Base-by-base conservation (phyloP, 2,797 vertebrate species). In the Staurois parvus region DNA sequence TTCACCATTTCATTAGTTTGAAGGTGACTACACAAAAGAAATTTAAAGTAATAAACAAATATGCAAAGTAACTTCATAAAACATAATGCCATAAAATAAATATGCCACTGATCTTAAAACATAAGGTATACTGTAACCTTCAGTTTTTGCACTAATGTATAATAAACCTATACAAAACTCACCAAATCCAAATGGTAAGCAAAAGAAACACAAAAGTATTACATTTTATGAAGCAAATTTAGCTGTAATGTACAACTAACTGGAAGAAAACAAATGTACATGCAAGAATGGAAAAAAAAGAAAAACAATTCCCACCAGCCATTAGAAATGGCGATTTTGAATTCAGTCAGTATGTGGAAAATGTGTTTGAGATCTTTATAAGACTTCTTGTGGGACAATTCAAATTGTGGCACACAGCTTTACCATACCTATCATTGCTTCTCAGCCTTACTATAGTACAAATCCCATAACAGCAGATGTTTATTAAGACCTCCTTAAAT, bases 171-270 rank as follows among this genome's bases (percentile, higher is more conserved):
- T 9, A 28, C 15, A 42, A 24, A 30, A 77, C 64, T 76, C 85
- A 88, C 79, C 80, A 62, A 73, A 21, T 78, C 69, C 70, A 82
- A 73, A 82, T 19, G 56, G 79, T n/a, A 82, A 64, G 59, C 72
- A 83, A 83, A 76, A 77, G 64, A 83, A 82, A 76, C 17, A 70
- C 34, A 83, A 7, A 83, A 30, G 9, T 45, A 40, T 74, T 83
- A 64, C 32, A 56, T 26, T 32, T 37, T 37, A 81, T 67, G 52
- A 15, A 17, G 34, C 15, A 19, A 81, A 56, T 26, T 8, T 76
- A 26, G n/a, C 17, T 32, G 9, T 3, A 1, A 52, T 9, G 26
- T 26, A 66, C n/a, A 66, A 66, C 64, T 28, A 66, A 66, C 0
- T 13, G 45, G 15, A 19, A 29, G 48, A 2, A 76, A 59, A 42